Evolutionary conservation across 2,113 vertebrate species (phyloP).

Genomic region (Tympanuchus pallidicinctus): DNA sequence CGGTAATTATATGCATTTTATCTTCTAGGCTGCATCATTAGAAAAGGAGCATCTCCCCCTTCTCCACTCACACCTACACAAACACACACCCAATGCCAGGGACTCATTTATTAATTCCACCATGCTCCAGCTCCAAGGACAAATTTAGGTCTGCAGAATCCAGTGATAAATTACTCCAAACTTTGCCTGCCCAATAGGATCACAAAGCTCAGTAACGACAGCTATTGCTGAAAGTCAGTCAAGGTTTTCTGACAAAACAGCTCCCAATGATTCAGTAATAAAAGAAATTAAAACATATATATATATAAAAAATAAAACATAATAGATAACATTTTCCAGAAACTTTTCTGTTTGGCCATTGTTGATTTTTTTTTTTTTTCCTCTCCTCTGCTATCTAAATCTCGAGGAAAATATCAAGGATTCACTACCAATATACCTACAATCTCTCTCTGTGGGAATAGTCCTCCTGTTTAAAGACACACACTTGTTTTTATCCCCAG

Average conservation of each 20-base stretch:
- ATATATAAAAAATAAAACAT: background rate
- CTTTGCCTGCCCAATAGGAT: background rate
- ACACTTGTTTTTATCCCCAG: background rate
- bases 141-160: background rate
- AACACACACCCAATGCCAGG: background rate
- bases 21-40: background rate
- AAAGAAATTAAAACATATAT: background rate
- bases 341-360: background rate
- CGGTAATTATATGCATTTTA: background rate
- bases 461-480: background rate
- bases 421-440: background rate
- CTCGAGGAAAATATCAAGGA: background rate
- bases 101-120: background rate
- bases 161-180: background rate
- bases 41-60: background rate
- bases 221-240: background rate
- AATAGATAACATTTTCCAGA: background rate
- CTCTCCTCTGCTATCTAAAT: background rate
- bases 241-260: background rate
- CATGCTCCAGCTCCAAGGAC: background rate
- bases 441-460: background rate
- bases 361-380: background rate
- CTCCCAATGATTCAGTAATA: background rate
- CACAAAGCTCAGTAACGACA: background rate
- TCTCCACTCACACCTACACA: background rate